Evolutionary conservation across 1,140 invertebrate genomes (phyloP).

Genomic region (Nylanderia fulva): DNA sequence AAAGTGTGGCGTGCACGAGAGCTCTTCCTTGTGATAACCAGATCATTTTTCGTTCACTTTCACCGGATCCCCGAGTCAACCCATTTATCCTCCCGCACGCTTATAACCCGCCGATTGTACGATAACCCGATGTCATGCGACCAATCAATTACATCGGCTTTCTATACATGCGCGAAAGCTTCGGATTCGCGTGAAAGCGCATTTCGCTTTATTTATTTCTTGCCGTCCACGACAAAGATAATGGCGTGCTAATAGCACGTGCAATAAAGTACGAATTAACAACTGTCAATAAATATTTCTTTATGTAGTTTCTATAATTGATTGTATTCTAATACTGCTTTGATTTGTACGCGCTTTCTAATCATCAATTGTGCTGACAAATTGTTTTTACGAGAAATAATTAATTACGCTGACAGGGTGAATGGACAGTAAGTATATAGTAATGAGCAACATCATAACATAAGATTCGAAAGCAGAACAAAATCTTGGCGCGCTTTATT

Average conservation of each 20-base stretch:
- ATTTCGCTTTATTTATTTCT: conserved; percentile 10
- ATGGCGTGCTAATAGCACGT: neutral
- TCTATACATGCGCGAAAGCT: conserved; percentile 40
- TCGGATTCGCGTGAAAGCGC: conserved; percentile 21
- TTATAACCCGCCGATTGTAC: neutral
- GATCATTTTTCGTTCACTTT: conserved; percentile 77
- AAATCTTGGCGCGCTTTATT: conserved; percentile 31
- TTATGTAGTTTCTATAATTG: neutral
- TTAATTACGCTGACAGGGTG: conserved; percentile 32
- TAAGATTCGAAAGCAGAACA: conserved; percentile 28
- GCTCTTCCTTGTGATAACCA: conserved; percentile 73
- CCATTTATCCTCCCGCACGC: conserved; percentile 44
- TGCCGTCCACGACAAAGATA: neutral
- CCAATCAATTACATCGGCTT: conserved; percentile 24
- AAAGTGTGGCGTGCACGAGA: conserved; percentile 62
- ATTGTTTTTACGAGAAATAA: conserved; percentile 17
- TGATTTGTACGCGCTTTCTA: conserved; percentile 26
- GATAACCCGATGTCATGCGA: conserved; percentile 37
- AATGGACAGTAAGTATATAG: neutral
- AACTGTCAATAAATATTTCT: conserved; percentile 4
- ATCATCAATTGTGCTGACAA: conserved; percentile 42
- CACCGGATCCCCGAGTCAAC: conserved; percentile 64
- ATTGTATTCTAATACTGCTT: conserved; percentile 25
- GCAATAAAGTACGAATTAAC: neutral
- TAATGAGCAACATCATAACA: neutral